Evolutionary conservation across 2,797 vertebrate genomes (phyloP), one percentile per base, ranked within the genome.

Genomic region (Bradypus variegatus): DNA sequence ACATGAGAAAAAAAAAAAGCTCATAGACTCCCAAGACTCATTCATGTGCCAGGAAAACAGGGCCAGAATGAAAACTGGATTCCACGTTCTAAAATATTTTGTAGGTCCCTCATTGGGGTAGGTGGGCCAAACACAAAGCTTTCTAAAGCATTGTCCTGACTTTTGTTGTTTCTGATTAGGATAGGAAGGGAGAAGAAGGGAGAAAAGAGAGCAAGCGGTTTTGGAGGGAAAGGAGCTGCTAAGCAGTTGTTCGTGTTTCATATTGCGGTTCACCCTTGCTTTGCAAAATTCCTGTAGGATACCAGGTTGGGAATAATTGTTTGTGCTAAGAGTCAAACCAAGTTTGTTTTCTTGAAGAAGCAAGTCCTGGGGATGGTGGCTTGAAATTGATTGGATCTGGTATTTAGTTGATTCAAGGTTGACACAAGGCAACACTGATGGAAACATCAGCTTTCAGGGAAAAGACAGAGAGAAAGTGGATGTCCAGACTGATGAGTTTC

Each of bases 281-380:
- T 90, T 93, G 77, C 60, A 36, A 53, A 85, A 60, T 90, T 88
- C 75, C 70, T 91, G 8, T 36, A 70, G 77, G 15, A 36, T 64
- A 38, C 29, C 60, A 55, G 41, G 64, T 67, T 93, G 72, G 65
- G 76, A 92, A 80, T 79, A 69, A 70, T 60, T 78, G 45, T 45
- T 88, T 91, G 73, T 72, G 41, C 70, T 81, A 78, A 25, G 45
- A 94, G 53, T 86, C 77, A 91, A 88, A 76, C 55, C 36, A 67
- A 86, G 13, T n/a, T 94, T 93, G 33, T 94, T 94, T 94, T 85
- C 84, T 94, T 88, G 50, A 88, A 90, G 80, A 91, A 93, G 18
- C 62, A 81, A 88, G 33, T 92, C 62, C 75, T 31, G 29, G 53
- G 41, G 48, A 36, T 88, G 85, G 70, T 70, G 90, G 53, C 48